phyloP scores from a whole-genome alignment of 2,888 invertebrate species.

The Pristionchus fissidentatus region DNA sequence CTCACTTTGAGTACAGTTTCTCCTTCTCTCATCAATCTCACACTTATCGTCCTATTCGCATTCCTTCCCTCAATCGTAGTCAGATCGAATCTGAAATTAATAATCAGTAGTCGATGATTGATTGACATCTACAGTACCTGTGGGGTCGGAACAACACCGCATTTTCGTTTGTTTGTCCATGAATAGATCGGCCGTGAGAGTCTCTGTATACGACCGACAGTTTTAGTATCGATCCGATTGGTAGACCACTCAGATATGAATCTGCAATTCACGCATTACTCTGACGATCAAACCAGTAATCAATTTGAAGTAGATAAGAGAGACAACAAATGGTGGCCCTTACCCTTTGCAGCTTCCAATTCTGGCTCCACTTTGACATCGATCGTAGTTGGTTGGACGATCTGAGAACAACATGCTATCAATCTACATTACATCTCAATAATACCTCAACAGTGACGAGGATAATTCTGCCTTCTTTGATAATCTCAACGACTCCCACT shows the following conservation, averaged over 20 bases:
- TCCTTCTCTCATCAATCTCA: slow-evolving; percentile 64
- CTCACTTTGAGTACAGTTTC: slow-evolving; percentile 66
- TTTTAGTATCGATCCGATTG: slow-evolving; percentile 27
- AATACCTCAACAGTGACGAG: slow-evolving; percentile 28
- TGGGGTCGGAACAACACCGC: slow-evolving; percentile 14
- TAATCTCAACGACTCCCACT: neutral
- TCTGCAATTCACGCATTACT: neutral
- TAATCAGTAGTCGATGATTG: neutral
- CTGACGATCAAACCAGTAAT: neutral
- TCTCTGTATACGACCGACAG: slow-evolving; percentile 11
- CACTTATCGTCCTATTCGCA: slow-evolving; percentile 59
- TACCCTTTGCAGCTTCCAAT: slow-evolving; percentile 20
- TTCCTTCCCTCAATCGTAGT: slow-evolving; percentile 62
- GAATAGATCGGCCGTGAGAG: neutral
- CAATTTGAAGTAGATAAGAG: neutral
- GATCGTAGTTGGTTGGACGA: slow-evolving; percentile 35
- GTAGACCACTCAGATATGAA: neutral
- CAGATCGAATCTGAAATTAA: slow-evolving; percentile 62
- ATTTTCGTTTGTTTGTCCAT: neutral
- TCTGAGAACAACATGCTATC: neutral
- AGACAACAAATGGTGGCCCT: too few species aligned
- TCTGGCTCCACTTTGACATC: slow-evolving; percentile 21
- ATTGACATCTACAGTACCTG: neutral
- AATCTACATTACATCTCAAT: too few species aligned
- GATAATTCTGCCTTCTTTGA: slow-evolving; percentile 38